Evolutionary conservation across 2,113 vertebrate species (phyloP).

Genomic region (Erythrocercus mccallii): DNA sequence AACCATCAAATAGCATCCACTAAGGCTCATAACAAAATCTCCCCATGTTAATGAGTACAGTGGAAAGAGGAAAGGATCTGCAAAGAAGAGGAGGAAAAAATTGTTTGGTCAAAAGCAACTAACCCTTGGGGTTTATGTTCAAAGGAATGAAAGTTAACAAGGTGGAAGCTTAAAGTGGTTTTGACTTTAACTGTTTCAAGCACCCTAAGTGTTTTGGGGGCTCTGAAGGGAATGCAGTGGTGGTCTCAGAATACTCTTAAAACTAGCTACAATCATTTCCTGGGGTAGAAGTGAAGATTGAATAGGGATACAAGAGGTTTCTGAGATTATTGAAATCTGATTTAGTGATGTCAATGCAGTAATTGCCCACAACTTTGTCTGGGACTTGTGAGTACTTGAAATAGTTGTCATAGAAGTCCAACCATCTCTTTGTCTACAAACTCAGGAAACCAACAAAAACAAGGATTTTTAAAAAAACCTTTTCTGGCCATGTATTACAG

Average conservation of each 20-base stretch:
- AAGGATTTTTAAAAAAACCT: neutral
- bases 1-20: conserved; percentile 51
- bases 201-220: neutral
- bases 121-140: conserved; percentile 45
- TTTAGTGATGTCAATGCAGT: neutral
- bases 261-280: neutral
- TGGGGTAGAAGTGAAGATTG: neutral
- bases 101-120: conserved; percentile 31
- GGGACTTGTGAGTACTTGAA: neutral
- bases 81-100: neutral
- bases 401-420: neutral
- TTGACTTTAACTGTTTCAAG: conserved; percentile 21
- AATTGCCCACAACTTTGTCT: neutral
- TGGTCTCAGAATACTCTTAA: neutral
- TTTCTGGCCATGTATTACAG: neutral
- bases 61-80: conserved; percentile 8
- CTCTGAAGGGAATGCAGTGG: neutral
- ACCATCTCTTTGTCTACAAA: neutral
- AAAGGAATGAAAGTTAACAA: conserved; percentile 46
- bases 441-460: neutral
- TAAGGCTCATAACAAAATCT: conserved; percentile 20
- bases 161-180: conserved; percentile 11
- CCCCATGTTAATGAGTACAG: conserved; percentile 28
- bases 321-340: neutral
- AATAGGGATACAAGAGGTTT: neutral